These are phyloP conservation scores for Cremastinae sp. DNA, from an alignment of 2,888 invertebrate species.

Conservation along the genomic window DNA sequence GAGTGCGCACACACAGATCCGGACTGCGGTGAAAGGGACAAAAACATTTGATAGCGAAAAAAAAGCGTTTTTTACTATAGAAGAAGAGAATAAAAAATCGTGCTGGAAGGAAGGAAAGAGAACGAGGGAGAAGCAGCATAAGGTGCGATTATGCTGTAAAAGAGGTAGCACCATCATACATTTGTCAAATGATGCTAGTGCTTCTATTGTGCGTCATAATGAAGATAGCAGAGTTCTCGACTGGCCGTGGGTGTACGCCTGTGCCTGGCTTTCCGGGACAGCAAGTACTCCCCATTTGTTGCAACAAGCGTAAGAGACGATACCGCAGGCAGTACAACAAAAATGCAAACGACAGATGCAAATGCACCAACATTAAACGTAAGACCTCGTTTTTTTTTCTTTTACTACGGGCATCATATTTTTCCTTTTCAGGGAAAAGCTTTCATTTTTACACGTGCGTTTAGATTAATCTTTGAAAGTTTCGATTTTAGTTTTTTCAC, in stretches of 20 bases:
- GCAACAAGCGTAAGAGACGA: slow-evolving; percentile 70
- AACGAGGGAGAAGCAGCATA: slow-evolving; percentile 54
- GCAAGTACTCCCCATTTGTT: slow-evolving; percentile 69
- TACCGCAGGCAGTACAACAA: slow-evolving; percentile 66
- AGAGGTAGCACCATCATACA: slow-evolving; percentile 62
- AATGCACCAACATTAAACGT: slow-evolving; percentile 71
- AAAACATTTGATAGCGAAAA: slow-evolving; percentile 11
- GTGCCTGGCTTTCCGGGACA: slow-evolving; percentile 67
- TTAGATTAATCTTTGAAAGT: too few relatives aligned
- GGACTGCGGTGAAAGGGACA: slow-evolving; percentile 9
- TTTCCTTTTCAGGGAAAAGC: too few relatives aligned
- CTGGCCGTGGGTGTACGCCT: slow-evolving; percentile 71
- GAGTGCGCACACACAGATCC: slow-evolving; percentile 7
- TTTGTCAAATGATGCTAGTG: slow-evolving; percentile 82
- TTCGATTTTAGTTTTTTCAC: too few relatives aligned
- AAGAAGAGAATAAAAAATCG: slow-evolving; percentile 3
- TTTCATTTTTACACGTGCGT: too few relatives aligned
- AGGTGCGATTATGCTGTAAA: slow-evolving; percentile 71
- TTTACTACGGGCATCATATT: not conserved
- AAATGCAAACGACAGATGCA: slow-evolving; percentile 68
- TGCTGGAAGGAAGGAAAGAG: slow-evolving; percentile 46
- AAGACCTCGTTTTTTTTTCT: slow-evolving; percentile 62
- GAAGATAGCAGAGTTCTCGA: slow-evolving; percentile 83
- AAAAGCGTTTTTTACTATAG: slow-evolving; percentile 8
- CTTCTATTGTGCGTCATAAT: slow-evolving; percentile 83